A percentile compares a stretch with the other conserved stretches of the same genome.
Evolutionary conservation across 2,888 invertebrate species (phyloP).

Genomic region (Acronicta leporina): DNA sequence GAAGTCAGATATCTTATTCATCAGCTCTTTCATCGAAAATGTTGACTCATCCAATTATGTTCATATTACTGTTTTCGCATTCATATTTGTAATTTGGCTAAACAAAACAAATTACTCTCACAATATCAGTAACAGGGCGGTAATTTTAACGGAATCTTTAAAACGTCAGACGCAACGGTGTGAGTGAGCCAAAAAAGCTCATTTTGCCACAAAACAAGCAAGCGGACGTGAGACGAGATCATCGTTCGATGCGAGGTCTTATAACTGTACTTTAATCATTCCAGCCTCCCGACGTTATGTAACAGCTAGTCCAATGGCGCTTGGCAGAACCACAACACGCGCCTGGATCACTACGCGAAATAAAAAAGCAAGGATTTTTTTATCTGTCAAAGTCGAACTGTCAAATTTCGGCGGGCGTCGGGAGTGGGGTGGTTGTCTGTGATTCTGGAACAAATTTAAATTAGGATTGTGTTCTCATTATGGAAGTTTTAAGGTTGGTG

Average conservation of each 20-base stretch:
- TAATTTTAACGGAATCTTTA: conserved; percentile 53
- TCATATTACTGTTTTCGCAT: conserved; percentile 16
- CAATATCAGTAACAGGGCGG: conserved; percentile 44
- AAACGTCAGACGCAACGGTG: conserved; percentile 64
- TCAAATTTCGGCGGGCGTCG: conserved; percentile 55
- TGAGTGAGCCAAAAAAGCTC: conserved; percentile 78
- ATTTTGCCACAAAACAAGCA: conserved; percentile 86
- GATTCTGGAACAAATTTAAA: conserved; percentile 32
- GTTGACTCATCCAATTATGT: conserved; percentile 5
- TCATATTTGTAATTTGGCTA: conserved; percentile 11
- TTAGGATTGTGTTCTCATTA: conserved; percentile 37
- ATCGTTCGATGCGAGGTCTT: conserved; percentile 85
- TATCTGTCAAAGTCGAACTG: conserved; percentile 48
- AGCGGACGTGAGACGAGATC: conserved; percentile 78
- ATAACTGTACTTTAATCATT: conserved; percentile 86
- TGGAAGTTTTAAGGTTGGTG: conserved; percentile 58
- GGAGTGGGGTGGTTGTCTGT: conserved; percentile 49
- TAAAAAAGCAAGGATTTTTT: conserved; percentile 45
- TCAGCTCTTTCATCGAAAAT: not conserved
- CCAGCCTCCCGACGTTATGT: conserved; percentile 82
- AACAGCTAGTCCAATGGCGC: conserved; percentile 83
- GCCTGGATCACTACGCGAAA: conserved; percentile 61
- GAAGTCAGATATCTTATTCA: too few relatives aligned
- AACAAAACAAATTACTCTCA: conserved; percentile 18
- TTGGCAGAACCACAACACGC: conserved; percentile 75